Conservation (phyloP, 2,113 vertebrate species). For the Fregata magnificens region DNA sequence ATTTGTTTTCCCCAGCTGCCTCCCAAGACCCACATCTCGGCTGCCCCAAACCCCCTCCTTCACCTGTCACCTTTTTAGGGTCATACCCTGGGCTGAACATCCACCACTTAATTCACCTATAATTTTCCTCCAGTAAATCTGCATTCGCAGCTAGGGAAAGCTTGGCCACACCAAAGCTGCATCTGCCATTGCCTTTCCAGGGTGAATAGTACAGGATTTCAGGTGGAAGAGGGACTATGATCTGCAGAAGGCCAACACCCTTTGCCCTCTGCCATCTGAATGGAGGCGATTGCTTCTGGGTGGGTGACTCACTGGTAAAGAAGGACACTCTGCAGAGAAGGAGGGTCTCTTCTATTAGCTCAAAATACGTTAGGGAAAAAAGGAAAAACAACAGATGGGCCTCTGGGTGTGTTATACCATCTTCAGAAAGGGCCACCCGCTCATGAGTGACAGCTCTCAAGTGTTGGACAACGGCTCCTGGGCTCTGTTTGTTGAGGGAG, state of each 20-base stretch:
- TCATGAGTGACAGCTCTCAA: neutral
- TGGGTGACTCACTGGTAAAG: neutral
- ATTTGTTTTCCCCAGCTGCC: neutral
- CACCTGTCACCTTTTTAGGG: neutral
- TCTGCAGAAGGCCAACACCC: neutral
- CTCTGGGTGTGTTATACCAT: neutral
- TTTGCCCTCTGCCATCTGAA: neutral
- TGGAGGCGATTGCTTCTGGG: rapidly evolving
- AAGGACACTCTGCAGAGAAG: neutral
- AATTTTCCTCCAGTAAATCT: neutral
- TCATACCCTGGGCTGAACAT: neutral
- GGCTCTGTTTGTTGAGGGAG: neutral
- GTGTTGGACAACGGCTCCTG: neutral
- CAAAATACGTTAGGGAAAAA: neutral
- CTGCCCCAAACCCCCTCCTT: neutral
- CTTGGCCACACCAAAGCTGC: neutral
- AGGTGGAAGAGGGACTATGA: neutral
- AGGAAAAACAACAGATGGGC: conserved; percentile 19
- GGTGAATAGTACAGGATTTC: neutral
- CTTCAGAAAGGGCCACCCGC: neutral
- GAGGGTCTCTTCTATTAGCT: neutral
- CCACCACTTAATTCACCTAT: neutral
- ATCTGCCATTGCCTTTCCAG: neutral
- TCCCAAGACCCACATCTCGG: neutral
- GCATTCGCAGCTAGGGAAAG: neutral